Percentiles rank a stretch among this genome's conserved stretches.
Evolutionary conservation across 1,140 invertebrate species (phyloP).

Genomic region (Eupeodes corollae): DNA sequence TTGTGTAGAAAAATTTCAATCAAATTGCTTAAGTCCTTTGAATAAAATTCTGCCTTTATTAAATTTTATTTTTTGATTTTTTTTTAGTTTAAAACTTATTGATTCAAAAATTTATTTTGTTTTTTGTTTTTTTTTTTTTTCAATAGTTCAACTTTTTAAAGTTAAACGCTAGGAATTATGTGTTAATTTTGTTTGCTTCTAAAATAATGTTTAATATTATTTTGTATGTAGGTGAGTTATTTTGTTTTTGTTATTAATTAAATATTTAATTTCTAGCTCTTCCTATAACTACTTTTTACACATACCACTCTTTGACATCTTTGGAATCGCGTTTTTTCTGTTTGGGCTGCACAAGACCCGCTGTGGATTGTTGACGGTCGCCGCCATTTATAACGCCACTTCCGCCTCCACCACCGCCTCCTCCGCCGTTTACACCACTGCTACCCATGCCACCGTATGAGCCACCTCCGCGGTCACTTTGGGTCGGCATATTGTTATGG

Average conservation of each 20-base stretch:
- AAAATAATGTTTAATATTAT: too few species aligned
- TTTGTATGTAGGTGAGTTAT: too few species aligned
- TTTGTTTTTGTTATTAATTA: not conserved
- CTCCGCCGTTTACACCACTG: constrained; percentile 9
- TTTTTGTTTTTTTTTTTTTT: too few species aligned
- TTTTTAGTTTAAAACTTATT: not conserved
- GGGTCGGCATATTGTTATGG: constrained; percentile 7
- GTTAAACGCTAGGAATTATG: too few species aligned
- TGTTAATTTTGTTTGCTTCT: too few species aligned
- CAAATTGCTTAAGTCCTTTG: not conserved
- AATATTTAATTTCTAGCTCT: not conserved
- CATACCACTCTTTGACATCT: constrained; percentile 91
- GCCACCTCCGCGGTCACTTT: constrained; percentile 14
- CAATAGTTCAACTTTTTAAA: too few species aligned
- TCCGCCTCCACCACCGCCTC: constrained; percentile 20
- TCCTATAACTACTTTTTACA: constrained; percentile 34
- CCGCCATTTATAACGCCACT: constrained; percentile 24
- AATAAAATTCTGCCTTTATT: not conserved
- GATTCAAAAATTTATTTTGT: not conserved
- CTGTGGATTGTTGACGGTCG: constrained; percentile 32
- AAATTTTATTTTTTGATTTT: not conserved
- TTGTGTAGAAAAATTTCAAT: too few species aligned
- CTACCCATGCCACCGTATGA: constrained; percentile 21
- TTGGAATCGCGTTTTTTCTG: constrained; percentile 67
- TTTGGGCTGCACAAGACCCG: constrained; percentile 42